Evolutionary conservation across 2,888 invertebrate genomes (phyloP).

Genomic region (Hylaea fasciaria): DNA sequence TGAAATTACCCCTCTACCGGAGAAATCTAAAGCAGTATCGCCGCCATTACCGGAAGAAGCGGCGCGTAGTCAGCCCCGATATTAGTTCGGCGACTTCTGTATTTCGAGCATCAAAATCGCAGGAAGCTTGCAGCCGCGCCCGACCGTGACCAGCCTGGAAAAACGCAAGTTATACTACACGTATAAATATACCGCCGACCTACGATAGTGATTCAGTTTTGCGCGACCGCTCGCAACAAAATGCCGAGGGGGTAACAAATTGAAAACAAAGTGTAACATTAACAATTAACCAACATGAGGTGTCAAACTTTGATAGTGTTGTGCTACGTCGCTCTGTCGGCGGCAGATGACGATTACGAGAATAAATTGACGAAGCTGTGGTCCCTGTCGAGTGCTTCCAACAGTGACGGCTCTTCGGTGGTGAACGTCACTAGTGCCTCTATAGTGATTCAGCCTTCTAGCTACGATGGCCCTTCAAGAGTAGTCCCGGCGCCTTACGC

Average conservation of each 20-base stretch:
- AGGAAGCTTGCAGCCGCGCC: constrained; percentile 67
- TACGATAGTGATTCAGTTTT: constrained; percentile 80
- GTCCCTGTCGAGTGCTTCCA: constrained; percentile 61
- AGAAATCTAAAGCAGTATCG: constrained; percentile 56
- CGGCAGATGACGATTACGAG: constrained; percentile 63
- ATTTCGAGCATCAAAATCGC: constrained; percentile 73
- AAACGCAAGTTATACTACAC: constrained; percentile 78
- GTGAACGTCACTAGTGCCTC: constrained; percentile 74
- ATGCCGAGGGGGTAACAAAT: constrained; percentile 61
- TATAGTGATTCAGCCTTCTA: constrained; percentile 66
- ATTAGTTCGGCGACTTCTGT: constrained; percentile 56
- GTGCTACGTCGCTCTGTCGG: constrained; percentile 56
- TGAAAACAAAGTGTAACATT: constrained; percentile 65
- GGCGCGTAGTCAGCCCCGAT: constrained; percentile 63
- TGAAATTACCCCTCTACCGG: constrained; percentile 64
- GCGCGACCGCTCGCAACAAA: constrained; percentile 80
- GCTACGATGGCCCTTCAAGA: constrained; percentile 52
- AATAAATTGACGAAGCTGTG: constrained; percentile 71
- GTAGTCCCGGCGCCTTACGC: constrained; percentile 50
- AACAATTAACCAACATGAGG: constrained; percentile 51
- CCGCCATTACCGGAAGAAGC: constrained; percentile 72
- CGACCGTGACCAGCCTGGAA: constrained; percentile 77
- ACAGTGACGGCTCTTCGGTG: constrained; percentile 65
- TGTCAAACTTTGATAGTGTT: constrained; percentile 67
- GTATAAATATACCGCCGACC: constrained; percentile 80